phyloP scores from a whole-genome alignment of 2,113 vertebrate species.

The Mustela lutreola region DNA sequence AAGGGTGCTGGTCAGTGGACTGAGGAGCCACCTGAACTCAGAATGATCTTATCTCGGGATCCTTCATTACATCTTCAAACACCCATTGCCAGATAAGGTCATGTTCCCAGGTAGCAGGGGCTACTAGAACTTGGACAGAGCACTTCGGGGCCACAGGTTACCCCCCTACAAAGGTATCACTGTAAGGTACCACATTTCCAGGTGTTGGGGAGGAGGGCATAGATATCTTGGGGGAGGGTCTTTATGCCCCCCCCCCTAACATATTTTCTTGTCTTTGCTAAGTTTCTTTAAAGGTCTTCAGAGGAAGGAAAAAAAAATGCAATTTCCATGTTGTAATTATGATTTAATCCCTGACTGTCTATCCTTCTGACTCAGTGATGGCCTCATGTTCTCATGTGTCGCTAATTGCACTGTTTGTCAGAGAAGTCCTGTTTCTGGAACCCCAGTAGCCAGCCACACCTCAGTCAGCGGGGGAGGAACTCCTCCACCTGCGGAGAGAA shows the following conservation, averaged over 20 bases:
- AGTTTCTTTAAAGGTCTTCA: conserved; percentile 4
- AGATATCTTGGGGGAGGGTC: neutral
- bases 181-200: too few relatives aligned
- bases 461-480: neutral
- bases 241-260: neutral
- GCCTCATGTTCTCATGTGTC: neutral
- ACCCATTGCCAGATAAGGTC: neutral
- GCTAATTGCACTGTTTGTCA: neutral
- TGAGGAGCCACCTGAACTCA: neutral
- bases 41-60: neutral
- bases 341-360: neutral
- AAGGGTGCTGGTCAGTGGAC: neutral
- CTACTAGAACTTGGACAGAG: neutral
- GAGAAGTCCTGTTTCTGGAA: neutral
- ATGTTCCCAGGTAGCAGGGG: neutral
- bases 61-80: neutral
- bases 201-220: neutral
- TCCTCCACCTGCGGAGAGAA: neutral
- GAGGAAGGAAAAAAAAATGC: neutral
- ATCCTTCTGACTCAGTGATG: neutral
- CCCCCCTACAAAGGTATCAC: neutral
- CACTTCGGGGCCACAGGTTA: too few relatives aligned
- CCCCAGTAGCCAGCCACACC: neutral
- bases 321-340: conserved; percentile 7
- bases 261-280: neutral